Evolutionary conservation across 2,797 vertebrate genomes (phyloP), one percentile per base, ranked within the genome.

Genomic region (Orestias chungarensis): DNA sequence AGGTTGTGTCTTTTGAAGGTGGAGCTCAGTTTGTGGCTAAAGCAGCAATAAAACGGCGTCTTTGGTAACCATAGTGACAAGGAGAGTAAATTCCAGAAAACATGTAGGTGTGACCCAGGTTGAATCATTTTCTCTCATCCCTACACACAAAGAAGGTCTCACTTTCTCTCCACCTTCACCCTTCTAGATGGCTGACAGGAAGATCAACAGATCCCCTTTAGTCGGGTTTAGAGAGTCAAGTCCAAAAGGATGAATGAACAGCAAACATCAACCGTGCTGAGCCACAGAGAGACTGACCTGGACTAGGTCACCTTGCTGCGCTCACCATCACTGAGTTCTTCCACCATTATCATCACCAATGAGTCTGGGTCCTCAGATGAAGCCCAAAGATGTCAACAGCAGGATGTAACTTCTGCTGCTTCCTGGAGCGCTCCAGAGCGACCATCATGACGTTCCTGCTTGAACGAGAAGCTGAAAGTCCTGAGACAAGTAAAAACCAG

Each of bases 211-310:
- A 96, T 97, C 65, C 97, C 98, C 82, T 97, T 98, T 91, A 96
- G 95, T 88, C 92, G 98, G 73, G 94, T 98, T 85, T 96, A 98
- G 88, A 94, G 94, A 0, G 95, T 97, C 42, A 97, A 97, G 87
- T 96, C 96, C 81, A 96, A 96, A 64, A 95, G 97, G 70, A 96
- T 97, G 94, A 95, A 98, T 0, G 97, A 98, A 83, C 97, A 98
- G 89, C 88, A 97, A 11, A 80, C 84, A 14, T 76, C 73, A 0
- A 68, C 75, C 31, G 20, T 73, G 70, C 43, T 62, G 29, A 65
- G 65, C 18, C 52, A 72, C 54, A 15, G 12, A 0, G 62, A 83
- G 33, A 78, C 79, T 0, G 54, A 74, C 8, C 43, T 68, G 0
- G 55, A 62, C 1, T 17, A 3, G 35, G 25, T 7, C 40, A 6